A percentile compares a stretch with the other conserved stretches of the same genome.
These are phyloP conservation scores for Tichodroma muraria DNA, from an alignment of 2,113 vertebrate genomes.

Conservation along the genomic window DNA sequence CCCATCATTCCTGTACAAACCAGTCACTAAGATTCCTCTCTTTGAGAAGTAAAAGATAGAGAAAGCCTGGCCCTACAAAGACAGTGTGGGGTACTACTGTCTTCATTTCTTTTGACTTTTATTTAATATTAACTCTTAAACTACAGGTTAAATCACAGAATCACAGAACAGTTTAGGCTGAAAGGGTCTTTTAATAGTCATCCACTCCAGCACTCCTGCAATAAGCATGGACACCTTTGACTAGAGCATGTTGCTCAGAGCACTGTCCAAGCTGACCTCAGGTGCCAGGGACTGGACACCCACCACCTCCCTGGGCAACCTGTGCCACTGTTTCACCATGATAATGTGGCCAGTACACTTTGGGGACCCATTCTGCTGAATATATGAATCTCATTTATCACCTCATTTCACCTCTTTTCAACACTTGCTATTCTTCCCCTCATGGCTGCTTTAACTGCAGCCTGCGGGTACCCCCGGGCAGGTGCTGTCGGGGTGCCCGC, in stretches of 20 bases:
- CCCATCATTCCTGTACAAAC: not conserved
- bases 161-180: not conserved
- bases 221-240: not conserved
- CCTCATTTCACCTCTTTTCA: not conserved
- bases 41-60: not conserved
- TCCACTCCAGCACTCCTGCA: not conserved
- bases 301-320: not conserved
- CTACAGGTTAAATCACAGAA: not conserved
- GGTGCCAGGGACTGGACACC: rapidly evolving
- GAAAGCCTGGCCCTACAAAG: not conserved
- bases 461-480: too few species aligned
- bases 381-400: not conserved
- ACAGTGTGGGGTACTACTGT: not conserved
- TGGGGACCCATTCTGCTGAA: not conserved
- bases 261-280: not conserved
- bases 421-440: not conserved
- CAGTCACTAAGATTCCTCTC: not conserved
- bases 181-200: not conserved
- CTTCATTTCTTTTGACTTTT: not conserved
- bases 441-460: not conserved
- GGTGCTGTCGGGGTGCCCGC: too few species aligned
- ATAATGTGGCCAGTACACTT: not conserved
- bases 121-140: not conserved
- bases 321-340: not conserved
- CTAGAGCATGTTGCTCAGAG: not conserved